Percentiles rank a stretch among this genome's conserved stretches.
phyloP scores from a whole-genome alignment of 2,113 vertebrate genomes.

The Stercorarius parasiticus region DNA sequence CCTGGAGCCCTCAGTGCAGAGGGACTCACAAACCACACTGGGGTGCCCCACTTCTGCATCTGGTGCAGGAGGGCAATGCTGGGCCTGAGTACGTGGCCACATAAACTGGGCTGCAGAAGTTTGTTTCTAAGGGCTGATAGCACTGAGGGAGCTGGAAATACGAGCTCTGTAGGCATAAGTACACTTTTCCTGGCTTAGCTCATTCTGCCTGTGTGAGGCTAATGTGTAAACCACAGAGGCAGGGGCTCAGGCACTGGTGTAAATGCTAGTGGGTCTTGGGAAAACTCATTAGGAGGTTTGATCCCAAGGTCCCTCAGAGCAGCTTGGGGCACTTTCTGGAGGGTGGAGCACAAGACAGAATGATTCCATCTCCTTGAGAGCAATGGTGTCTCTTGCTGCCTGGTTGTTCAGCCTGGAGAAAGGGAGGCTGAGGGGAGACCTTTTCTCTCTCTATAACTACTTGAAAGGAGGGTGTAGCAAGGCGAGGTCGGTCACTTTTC shows the following conservation, averaged over 20 bases:
- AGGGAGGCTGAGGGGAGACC: background rate
- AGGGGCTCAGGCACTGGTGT: background rate
- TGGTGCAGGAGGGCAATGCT: background rate
- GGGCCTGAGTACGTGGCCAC: background rate
- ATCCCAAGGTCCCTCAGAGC: background rate
- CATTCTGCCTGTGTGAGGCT: background rate
- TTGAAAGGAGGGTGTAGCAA: background rate
- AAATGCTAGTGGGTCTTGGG: background rate
- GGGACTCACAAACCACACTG: background rate
- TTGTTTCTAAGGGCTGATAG: background rate
- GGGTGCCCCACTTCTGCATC: background rate
- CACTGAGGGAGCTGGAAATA: background rate
- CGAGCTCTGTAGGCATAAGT: background rate
- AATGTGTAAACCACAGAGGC: background rate
- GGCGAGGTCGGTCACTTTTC: accelerated
- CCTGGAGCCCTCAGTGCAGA: background rate
- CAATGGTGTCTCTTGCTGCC: background rate
- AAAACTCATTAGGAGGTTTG: background rate
- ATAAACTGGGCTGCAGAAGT: background rate
- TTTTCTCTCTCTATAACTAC: background rate
- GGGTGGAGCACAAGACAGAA: accelerated
- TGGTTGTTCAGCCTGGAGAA: background rate
- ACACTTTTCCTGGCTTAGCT: background rate
- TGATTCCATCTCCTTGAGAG: background rate
- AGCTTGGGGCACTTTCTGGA: background rate